Evolutionary conservation across 92 coral and sea anemone species (phyloP), one percentile per base, ranked within the genome.

Genomic region (Actinostola sp.): DNA sequence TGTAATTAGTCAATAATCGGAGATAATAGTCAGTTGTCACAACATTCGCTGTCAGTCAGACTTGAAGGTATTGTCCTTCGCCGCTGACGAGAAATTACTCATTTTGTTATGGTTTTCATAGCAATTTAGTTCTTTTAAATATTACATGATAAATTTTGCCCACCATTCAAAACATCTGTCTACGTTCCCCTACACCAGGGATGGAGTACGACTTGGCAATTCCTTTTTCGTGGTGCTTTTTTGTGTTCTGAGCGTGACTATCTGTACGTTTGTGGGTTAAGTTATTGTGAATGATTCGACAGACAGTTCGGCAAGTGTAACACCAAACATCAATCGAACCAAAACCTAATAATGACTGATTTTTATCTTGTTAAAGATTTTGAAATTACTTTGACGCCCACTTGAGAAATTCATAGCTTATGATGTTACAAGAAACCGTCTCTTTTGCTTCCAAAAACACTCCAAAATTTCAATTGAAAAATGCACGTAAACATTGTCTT

Each of bases 1-100:
- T 35, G 33, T 75, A 75, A 75, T 75, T 75, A 64, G 81, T 61
- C 31, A 64, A 75, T 75, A 75, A 61, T 75, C 57, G 72, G 11
- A 19, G 24, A 52, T 75, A 61, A 75, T 75, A 66, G 65, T 16
- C 5, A 33, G 49, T 39, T 75, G 81, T 75, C 81, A 75, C 34
- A 75, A 75, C 81, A 75, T 48, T 48, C 23, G 27, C 53, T 46
- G 54, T 66, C 68, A 52, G 24, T 38, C 63, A 50, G 33, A 19
- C 33, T 14, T 63, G 63, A 75, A 34, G 59, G 58, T 26, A 31
- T 75, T 75, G 81, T 75, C 10, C 65, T 5, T 29, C 42, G 35
- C 62, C 28, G 49, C 68, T 34, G 43, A 6, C 15, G 65, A 63
- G 57, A 64, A 49, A 75, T 64, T 49, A 43, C 59, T 58, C 79